Base-by-base conservation (phyloP, 2,888 invertebrate species). In the Diachrysia chrysitis region DNA sequence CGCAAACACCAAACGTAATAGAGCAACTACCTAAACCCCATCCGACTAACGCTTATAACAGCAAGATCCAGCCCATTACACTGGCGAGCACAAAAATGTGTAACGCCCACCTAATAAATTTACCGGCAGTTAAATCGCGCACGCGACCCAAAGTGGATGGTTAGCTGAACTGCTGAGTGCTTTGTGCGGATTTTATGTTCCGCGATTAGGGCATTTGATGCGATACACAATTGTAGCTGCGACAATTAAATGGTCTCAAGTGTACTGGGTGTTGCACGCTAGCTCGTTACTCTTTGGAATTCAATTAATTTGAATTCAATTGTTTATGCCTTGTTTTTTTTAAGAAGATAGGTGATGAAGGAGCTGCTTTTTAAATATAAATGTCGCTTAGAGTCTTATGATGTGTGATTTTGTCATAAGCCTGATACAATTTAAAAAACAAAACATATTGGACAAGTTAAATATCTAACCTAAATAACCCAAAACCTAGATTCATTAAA, bases 51-150 rank as follows among this genome's bases (percentile, higher is more conserved):
- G 67, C 78, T 74, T 81, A 83, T 80, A 83, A 85, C 72, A 73
- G 46, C 75, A 66, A 80, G 63, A 71, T 59, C 72, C 71, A 63
- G 76, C 70, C 86, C 83, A 82, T 85, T 85, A 84, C 74, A 71
- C 73, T 77, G 80, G 81, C 78, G 78, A 75, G 82, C 76, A 81
- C 83, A 84, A 81, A 85, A 85, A 85, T 86, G 81, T 84, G 80
- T 85, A 83, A 85, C 86, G 85, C 85, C 85, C 86, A 84, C 79
- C 74, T 85, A 85, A 85, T 85, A 85, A 85, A 85, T 85, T 85
- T 85, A 86, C 85, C 78, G 76, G 81, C 78, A 81, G 85, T 84
- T 84, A 83, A 70, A 75, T 77, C 78, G 76, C 85, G 79, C 85
- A 84, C 83, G 83, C 84, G 84, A 82, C 82, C 81, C 71, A 60